A percentile compares a stretch with the other conserved stretches of the same genome.
phyloP scores from a whole-genome alignment of 2,113 vertebrate genomes.

The Nanger granti region DNA sequence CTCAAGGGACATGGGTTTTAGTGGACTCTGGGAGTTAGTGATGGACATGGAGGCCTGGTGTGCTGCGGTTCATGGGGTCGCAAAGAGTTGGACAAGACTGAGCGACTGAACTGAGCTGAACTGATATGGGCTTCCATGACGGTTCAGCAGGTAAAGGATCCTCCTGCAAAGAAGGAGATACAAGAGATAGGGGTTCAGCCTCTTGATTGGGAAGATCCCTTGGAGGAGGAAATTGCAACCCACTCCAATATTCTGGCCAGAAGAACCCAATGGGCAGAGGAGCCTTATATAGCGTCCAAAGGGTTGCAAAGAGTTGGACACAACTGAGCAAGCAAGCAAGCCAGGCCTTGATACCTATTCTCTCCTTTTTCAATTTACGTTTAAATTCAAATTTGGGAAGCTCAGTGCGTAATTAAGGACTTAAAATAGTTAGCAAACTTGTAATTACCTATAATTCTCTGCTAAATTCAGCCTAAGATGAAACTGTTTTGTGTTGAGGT shows the following conservation, averaged over 20 bases:
- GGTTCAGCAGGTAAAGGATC: background rate
- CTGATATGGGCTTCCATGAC: background rate
- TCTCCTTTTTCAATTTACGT: background rate
- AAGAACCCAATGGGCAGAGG: background rate
- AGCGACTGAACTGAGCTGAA: background rate
- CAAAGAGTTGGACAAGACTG: no score
- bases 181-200: background rate
- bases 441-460: background rate
- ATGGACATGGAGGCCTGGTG: no score
- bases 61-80: no score
- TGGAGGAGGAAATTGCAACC: background rate
- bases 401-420: background rate
- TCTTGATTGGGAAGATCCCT: background rate
- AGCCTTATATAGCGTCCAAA: background rate
- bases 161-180: background rate
- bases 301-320: background rate
- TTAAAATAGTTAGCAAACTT: background rate
- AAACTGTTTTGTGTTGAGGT: background rate
- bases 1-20: accelerated
- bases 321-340: background rate
- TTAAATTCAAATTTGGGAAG: background rate
- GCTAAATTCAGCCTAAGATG: background rate
- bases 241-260: background rate
- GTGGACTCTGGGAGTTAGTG: accelerated
- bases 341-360: background rate